Conservation (phyloP, 2,113 vertebrate species). For the Lampris incognitus region DNA sequence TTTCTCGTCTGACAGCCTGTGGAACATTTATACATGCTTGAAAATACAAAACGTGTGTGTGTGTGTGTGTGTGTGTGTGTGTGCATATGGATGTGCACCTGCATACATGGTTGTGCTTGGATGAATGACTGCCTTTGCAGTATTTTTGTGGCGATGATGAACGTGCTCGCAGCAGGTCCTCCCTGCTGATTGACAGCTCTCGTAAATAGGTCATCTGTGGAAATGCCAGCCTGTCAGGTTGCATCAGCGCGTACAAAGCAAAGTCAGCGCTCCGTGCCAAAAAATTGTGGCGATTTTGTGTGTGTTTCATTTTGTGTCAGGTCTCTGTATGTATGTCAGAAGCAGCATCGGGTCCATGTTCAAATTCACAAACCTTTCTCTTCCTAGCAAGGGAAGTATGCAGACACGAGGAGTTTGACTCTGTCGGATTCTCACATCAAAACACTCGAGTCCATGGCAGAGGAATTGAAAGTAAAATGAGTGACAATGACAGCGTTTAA, state of each 20-base stretch:
- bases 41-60: neutral
- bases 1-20: too few species aligned
- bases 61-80: conserved; percentile 18
- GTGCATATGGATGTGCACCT: conserved; percentile 1
- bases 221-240: conserved; percentile 81
- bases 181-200: conserved; percentile 71
- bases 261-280: conserved; percentile 63
- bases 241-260: conserved; percentile 66
- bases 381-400: too few species aligned
- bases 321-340: neutral
- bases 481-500: too few species aligned
- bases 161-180: conserved; percentile 49
- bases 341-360: too few species aligned
- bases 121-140: conserved; percentile 16
- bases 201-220: conserved; percentile 77
- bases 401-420: too few species aligned
- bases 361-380: too few species aligned
- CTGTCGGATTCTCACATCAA: too few species aligned
- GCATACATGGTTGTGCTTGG: conserved; percentile 16
- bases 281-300: conserved; percentile 32
- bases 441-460: too few species aligned
- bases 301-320: conserved; percentile 10
- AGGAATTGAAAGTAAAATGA: too few species aligned
- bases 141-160: conserved; percentile 34
- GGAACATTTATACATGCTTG: too few species aligned